Evolutionary conservation across 2,888 invertebrate species (phyloP), one percentile per base, ranked within the genome.

Genomic region (Eugnorisma glareosa): DNA sequence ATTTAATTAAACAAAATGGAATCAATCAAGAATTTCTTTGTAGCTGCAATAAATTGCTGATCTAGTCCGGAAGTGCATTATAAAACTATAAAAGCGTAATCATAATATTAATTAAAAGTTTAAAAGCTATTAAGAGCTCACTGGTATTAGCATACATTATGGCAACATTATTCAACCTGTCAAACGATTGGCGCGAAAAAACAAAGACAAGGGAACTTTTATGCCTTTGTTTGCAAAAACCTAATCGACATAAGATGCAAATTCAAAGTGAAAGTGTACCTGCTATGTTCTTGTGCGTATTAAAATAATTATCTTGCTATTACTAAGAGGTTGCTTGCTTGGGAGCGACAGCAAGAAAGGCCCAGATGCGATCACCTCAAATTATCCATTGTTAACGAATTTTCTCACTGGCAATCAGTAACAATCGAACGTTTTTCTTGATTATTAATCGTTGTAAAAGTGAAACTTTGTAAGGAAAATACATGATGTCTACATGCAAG

Each of bases 221-320:
- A 80, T 75, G 79, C 75, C 75, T 79, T 77, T 84, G 75, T 81
- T 83, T 72, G 79, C 79, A 80, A 84, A 86, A 86, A 81, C 67
- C 75, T 67, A 64, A 69, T 73, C 51, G 75, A 69, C 73, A 71
- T 77, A 75, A 59, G 66, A 94, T 94, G 93, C 92, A 93, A 95
- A 95, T 94, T 91, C 88, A 73, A 85, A 94, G 95, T 92, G 95
- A 96, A 95, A 95, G 95, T 94, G 90, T 90, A 89, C 85, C 85
- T 90, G 84, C 86, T 90, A 89, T 88, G 90, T 88, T 89, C 85
- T 86, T 88, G 86, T 82, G 81, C 89, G 90, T 91, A 93, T 93
- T 93, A 92, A 92, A 93, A 93, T 93, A 94, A 94, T 94, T 94
- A 94, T 89, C 87, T 88, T 85, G 85, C 80, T 87, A 87, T 81